These are phyloP conservation scores for Neotoma lepida DNA, from an alignment of 2,113 vertebrate species.

Conservation along the genomic window DNA sequence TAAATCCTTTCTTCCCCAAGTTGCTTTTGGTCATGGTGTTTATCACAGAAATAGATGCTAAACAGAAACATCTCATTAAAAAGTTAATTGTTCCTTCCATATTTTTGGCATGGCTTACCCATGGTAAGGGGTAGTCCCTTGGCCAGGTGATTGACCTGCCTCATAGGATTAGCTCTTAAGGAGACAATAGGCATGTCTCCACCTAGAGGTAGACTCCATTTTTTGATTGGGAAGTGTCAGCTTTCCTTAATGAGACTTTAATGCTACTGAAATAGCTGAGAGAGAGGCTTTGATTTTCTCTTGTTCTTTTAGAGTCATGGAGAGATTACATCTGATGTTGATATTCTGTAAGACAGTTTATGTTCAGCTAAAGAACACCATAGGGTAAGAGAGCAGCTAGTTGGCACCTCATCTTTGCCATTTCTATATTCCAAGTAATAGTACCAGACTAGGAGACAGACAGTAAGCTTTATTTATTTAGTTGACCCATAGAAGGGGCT, in stretches of 20 bases:
- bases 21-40: background rate
- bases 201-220: background rate
- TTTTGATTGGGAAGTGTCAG: background rate
- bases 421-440: background rate
- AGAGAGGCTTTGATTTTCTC: background rate
- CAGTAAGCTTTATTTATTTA: too few relatives aligned
- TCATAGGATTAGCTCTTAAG: background rate
- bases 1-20: background rate
- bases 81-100: background rate
- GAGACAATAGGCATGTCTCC: background rate
- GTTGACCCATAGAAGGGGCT: background rate
- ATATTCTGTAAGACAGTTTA: background rate
- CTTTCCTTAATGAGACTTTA: background rate
- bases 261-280: background rate
- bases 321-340: background rate
- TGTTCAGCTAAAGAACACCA: background rate
- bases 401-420: background rate
- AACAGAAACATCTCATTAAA: background rate
- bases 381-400: background rate
- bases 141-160: background rate
- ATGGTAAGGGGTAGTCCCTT: background rate
- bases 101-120: background rate
- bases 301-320: background rate
- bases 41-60: background rate
- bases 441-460: background rate